Evolutionary conservation across 92 coral and sea anemone species (phyloP), one percentile per base, ranked within the genome.

Genomic region (Epizoanthus rinbou): DNA sequence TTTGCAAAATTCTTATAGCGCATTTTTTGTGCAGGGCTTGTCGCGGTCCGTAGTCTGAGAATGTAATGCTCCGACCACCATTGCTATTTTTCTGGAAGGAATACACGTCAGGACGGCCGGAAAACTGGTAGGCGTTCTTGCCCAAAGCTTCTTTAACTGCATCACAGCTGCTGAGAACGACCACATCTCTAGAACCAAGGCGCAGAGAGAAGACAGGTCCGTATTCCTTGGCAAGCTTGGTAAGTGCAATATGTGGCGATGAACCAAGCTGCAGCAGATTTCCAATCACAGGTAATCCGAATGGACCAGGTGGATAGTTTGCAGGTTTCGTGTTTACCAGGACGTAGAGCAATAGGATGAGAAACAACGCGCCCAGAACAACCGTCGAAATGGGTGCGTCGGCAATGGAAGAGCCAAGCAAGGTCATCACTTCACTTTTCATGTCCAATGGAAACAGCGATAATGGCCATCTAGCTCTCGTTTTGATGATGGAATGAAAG

Each of bases 251-350:
- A 68, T 91, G 95, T 25, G 95, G 92, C 50, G 87, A 43, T 63
- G 90, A 84, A 28, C 95, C 95, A 84, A 91, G 92, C 60, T 86
- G 90, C 53, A 68, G 84, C 19, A 91, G 91, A 73, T 88, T 91
- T 43, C 95, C 95, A 43, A 91, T 79, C 24, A 91, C 76, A 43
- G 95, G 95, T 43, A 85, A 75, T 14, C 92, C 87, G 68, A 87
- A 86, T 24, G 95, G 95, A 22, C 95, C 95, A 21, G 95, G 92
- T 47, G 95, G 95, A 84, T 79, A 88, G 23, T 57, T 84, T 21
- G 82, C 71, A 14, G 71, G 71, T 39, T 78, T 78, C 58, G 7
- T 78, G 72, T 78, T 78, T 41, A 58, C 70, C 21, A n/a, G 58
- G 19, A 78, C 22, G 59, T 41, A 78, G 64, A 62, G 47, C 59